Evolutionary conservation across 2,797 vertebrate species (phyloP).

Genomic region (Dromococcyx pavoninus): DNA sequence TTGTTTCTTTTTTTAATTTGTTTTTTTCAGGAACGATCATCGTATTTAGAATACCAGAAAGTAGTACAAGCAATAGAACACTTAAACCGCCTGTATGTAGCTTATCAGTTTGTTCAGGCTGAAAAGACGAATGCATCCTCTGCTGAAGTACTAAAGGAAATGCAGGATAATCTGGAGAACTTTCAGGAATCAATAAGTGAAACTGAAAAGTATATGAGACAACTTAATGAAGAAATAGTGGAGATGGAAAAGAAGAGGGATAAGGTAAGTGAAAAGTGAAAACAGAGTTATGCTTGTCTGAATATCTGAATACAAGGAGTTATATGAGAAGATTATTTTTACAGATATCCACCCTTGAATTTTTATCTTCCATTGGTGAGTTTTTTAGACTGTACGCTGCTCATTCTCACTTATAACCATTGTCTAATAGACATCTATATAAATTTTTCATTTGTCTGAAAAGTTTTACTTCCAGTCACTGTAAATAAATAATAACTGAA

Average conservation of each 20-base stretch:
- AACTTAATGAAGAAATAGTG: slow-evolving; percentile 83
- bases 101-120: slow-evolving; percentile 88
- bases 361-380: neutral
- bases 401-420: neutral
- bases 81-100: slow-evolving; percentile 84
- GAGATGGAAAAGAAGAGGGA: slow-evolving; percentile 86
- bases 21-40: slow-evolving; percentile 83
- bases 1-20: neutral
- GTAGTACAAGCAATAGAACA: slow-evolving; percentile 87
- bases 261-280: slow-evolving; percentile 82
- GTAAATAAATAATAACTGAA: neutral
- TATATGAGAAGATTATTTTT: neutral
- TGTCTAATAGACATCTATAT: neutral
- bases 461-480: neutral
- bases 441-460: neutral
- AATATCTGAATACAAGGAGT: neutral
- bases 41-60: slow-evolving; percentile 94
- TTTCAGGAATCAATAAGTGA: slow-evolving; percentile 81
- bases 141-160: slow-evolving; percentile 80
- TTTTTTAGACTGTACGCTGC: neutral
- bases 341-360: neutral
- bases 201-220: slow-evolving; percentile 80
- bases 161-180: slow-evolving; percentile 79
- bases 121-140: slow-evolving; percentile 88
- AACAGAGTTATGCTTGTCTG: neutral